Evolutionary conservation across 2,888 invertebrate species (phyloP), one percentile per base, ranked within the genome.

Genomic region (Tanytarsus gracilentus): DNA sequence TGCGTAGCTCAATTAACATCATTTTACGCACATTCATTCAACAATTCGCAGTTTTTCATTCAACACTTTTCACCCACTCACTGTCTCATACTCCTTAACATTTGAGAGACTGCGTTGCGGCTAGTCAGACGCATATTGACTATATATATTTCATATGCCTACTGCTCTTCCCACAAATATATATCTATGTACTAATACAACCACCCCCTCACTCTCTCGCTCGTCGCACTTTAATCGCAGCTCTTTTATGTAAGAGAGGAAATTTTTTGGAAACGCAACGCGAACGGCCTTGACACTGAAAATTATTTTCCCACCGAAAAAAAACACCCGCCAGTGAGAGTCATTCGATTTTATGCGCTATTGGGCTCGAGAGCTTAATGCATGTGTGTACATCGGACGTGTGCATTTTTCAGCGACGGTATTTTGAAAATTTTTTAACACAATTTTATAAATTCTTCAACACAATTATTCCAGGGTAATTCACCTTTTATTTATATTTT

Each of bases 251-350:
- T 36, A 36, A 25, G 40, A 14, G 40, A 18, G 40, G 9, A 40
- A 44, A 44, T 23, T 21, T 44, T 5, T 33, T n/a, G 21, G 16
- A 18, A 44, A 44, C 44, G 44, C 44, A 44, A 44, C 18, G 44
- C 44, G 44, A 44, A 56, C 40, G 55, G 40, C 44, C 44, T 44
- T 44, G 44, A 36, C 44, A 44, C 44, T 44, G 44, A 44, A 44
- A 18, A 9, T 16, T 11, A 9, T 6, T 18, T n/a, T n/a, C n/a
- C n/a, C n/a, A n/a, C n/a, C n/a, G n/a, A n/a, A n/a, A n/a, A n/a
- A n/a, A n/a, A n/a, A n/a, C n/a, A n/a, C n/a, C n/a, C n/a, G n/a
- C n/a, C n/a, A n/a, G n/a, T n/a, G n/a, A n/a, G n/a, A n/a, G n/a
- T n/a, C n/a, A n/a, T n/a, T n/a, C n/a, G n/a, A n/a, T n/a, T n/a